These are phyloP conservation scores for Macrotus californicus DNA, from an alignment of 2,113 vertebrate genomes.

Conservation along the genomic window DNA sequence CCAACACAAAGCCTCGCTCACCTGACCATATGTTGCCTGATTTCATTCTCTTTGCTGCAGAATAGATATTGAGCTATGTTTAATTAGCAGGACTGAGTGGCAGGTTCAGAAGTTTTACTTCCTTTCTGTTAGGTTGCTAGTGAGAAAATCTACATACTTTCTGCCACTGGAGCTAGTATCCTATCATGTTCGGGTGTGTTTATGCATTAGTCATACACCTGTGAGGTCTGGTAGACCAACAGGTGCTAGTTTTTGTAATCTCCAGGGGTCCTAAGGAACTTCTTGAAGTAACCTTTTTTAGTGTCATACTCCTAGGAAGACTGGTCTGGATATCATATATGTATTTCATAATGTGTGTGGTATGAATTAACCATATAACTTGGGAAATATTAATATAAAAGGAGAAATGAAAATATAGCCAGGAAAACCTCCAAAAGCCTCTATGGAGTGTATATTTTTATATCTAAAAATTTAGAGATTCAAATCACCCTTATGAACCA, in stretches of 20 bases:
- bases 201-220: accelerated
- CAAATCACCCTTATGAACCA: background rate
- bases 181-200: accelerated
- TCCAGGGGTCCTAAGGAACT: background rate
- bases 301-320: background rate
- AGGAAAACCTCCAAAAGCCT: background rate
- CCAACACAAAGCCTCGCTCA: background rate
- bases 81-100: background rate
- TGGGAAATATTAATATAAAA: background rate
- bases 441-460: accelerated
- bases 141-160: accelerated
- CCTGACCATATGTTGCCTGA: background rate
- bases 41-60: background rate
- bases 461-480: background rate
- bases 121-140: background rate
- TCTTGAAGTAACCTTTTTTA: background rate
- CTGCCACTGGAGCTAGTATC: accelerated
- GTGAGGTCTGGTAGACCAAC: accelerated
- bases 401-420: background rate
- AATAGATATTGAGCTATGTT: background rate
- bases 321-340: background rate
- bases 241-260: background rate
- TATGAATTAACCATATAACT: background rate
- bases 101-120: background rate
- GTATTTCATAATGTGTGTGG: background rate